Conservation (phyloP, 1,140 invertebrate species). For the Eupeodes corollae region DNA sequence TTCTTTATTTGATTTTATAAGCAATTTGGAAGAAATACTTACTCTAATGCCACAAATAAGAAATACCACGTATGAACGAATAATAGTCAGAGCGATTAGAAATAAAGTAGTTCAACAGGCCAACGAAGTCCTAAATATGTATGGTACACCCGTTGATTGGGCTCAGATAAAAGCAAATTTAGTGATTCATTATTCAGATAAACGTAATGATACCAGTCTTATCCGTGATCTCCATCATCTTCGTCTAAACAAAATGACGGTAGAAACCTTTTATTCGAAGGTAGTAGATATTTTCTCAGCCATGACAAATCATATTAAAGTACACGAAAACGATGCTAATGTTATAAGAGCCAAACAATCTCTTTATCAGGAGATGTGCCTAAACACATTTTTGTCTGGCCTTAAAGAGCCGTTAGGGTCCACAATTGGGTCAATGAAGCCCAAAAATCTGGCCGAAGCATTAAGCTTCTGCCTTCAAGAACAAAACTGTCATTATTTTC, state of each 20-base stretch:
- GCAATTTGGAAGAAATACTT: not conserved
- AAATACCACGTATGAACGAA: not conserved
- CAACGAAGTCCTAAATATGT: constrained; percentile 1
- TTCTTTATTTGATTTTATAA: not conserved
- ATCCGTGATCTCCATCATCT: constrained; percentile 1
- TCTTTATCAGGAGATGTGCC: constrained; percentile 4
- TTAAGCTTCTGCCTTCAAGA: not conserved
- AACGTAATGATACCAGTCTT: constrained; percentile 2
- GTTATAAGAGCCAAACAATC: not conserved
- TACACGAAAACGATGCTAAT: constrained; percentile 1
- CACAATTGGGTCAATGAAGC: constrained; percentile 3
- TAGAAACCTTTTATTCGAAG: constrained; percentile 2
- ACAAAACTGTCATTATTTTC: not conserved
- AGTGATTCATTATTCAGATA: constrained; percentile 3
- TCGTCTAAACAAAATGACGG: not conserved
- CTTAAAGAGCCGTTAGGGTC: no score
- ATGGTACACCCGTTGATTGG: not conserved
- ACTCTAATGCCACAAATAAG: not conserved
- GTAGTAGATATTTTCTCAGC: constrained; percentile 2
- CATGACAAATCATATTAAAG: constrained; percentile 1
- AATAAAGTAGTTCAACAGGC: not conserved
- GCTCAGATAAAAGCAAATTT: constrained; percentile 1
- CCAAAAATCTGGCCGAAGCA: not conserved
- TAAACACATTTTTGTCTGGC: constrained; percentile 3
- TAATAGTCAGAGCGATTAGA: not conserved